Evolutionary conservation across 92 coral and sea anemone species (phyloP), one percentile per base, ranked within the genome.

Genomic region (Epizoanthus stellaris): DNA sequence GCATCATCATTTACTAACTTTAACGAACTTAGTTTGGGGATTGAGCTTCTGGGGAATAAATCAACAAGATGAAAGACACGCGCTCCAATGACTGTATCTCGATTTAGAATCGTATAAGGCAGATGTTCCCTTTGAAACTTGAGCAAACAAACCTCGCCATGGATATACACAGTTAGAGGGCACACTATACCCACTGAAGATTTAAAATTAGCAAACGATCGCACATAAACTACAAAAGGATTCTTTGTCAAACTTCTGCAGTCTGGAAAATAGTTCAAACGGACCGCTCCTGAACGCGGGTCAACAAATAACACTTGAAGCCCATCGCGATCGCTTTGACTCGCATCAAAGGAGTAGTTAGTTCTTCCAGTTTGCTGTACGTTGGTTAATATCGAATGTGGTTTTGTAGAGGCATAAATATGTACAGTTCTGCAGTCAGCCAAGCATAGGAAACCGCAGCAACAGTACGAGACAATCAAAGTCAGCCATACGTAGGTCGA

Each of bases 341-440:
- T 57, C 34, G 75, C 16, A 58, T 43, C 81, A 5, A 92, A 49
- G 63, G 89, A 25, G 57, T 87, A 92, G 57, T 92, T 89, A 57
- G 87, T 90, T 85, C 90, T 82, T 3, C 90, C 90, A 82, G 82
- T 59, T 73, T 85, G 81, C 52, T 87, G 84, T 84, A 93, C 88
- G 88, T 87, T 91, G 36, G 91, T 88, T 57, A 93, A 61, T 30
- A 91, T 80, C 80, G 85, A 89, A 59, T 88, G 77, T 12, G 91
- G 88, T 30, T 82, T 73, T 34, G 91, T 85, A 65, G 90, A 81
- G 21, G 88, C 80, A 89, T 93, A 93, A 93, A 93, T 93, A 93
- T 91, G 86, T 53, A 93, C 57, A 58, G 87, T 84, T 53, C 77
- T 89, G 85, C 95, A 71, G 75, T 91, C 89, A 82, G 88, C 89